Percentiles rank a stretch among this genome's conserved stretches.
Evolutionary conservation across 2,888 invertebrate species (phyloP).

Genomic region (Melipona beecheii): DNA sequence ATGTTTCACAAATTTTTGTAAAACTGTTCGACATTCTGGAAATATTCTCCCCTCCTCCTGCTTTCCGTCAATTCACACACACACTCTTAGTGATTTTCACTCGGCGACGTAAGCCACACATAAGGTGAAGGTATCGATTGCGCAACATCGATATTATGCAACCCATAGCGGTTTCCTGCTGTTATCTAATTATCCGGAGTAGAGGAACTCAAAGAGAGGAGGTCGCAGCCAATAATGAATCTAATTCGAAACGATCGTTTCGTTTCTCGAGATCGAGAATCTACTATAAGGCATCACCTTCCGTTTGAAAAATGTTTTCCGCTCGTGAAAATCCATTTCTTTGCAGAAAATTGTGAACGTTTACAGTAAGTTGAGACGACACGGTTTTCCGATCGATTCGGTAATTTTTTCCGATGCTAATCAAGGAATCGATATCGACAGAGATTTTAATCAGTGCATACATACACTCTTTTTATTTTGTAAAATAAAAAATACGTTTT

Average conservation of each 20-base stretch:
- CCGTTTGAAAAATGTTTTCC: no score
- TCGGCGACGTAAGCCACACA: slow-evolving; percentile 66
- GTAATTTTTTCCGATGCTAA: no score
- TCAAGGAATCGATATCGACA: no score
- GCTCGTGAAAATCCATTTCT: no score
- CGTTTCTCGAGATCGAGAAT: background rate
- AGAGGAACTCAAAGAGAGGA: slow-evolving; percentile 63
- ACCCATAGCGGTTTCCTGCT: slow-evolving; percentile 77
- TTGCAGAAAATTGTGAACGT: no score
- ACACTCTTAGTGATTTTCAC: slow-evolving; percentile 63
- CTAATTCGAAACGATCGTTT: slow-evolving; percentile 35
- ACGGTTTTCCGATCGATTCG: no score
- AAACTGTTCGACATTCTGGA: no score
- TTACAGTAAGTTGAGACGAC: no score
- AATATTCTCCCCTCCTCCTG: background rate
- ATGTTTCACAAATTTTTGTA: no score
- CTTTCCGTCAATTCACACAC: background rate
- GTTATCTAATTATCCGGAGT: slow-evolving; percentile 75
- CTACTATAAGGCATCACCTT: background rate
- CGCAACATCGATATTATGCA: slow-evolving; percentile 79
- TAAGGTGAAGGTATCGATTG: slow-evolving; percentile 77
- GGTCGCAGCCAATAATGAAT: slow-evolving; percentile 54
- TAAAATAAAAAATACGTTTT: no score
- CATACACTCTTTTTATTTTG: no score
- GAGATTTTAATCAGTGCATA: no score